A percentile compares a stretch with the other conserved stretches of the same genome.
These are phyloP conservation scores for Drosophila emarginata DNA, from an alignment of 2,888 invertebrate species.

Conservation along the genomic window DNA sequence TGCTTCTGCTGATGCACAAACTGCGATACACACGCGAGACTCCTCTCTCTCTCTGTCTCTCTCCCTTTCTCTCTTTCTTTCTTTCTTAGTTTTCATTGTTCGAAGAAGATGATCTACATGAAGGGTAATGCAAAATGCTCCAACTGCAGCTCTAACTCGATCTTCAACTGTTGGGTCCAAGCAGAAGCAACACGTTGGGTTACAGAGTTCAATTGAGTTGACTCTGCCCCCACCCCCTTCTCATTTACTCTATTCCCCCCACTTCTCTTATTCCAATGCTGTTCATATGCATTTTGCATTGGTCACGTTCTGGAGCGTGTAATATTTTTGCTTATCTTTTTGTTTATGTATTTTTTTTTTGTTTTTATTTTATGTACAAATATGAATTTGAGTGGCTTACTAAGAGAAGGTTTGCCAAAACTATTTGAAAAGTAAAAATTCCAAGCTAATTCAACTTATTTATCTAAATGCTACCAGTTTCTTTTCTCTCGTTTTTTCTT, in stretches of 20 bases:
- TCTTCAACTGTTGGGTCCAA: conserved; percentile 2
- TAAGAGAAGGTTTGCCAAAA: background rate
- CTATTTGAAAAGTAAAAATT: background rate
- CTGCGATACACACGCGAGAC: conserved; percentile 71
- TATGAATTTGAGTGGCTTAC: conserved; percentile 62
- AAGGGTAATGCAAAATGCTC: conserved; percentile 18
- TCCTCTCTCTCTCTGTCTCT: background rate
- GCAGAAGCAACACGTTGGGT: conserved; percentile 74
- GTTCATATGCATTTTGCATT: conserved; percentile 76
- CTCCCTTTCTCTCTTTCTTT: conserved; percentile 4
- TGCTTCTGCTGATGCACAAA: conserved; percentile 65
- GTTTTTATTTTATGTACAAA: conserved; percentile 64
- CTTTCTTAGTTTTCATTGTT: conserved; percentile 7
- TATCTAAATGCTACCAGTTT: background rate
- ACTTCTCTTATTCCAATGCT: conserved; percentile 14
- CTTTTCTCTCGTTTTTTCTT: background rate
- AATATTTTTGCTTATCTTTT: conserved; percentile 71
- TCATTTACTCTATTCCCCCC: conserved; percentile 19
- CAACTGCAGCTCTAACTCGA: background rate
- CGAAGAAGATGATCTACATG: conserved; percentile 71
- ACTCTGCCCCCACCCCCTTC: conserved; percentile 45
- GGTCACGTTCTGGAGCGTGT: conserved; percentile 76
- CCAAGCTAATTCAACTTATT: background rate
- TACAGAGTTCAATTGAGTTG: conserved; percentile 76
- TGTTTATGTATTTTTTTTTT: conserved; percentile 20